Percentiles rank a stretch among this genome's conserved stretches.
These are phyloP conservation scores for Catocala fraxini DNA, from an alignment of 2,888 invertebrate genomes.

Conservation along the genomic window DNA sequence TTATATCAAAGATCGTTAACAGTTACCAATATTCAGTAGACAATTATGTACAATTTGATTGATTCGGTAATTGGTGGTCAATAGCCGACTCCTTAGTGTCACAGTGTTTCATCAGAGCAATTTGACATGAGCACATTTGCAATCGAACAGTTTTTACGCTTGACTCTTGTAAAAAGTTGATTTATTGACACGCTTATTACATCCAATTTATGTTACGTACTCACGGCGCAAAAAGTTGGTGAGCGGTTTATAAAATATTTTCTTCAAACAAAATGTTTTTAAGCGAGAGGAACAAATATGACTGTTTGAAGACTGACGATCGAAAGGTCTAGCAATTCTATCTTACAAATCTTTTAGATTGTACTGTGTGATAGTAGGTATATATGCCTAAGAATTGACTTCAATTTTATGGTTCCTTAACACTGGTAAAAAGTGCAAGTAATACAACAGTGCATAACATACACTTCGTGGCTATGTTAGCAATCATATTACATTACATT, in stretches of 20 bases:
- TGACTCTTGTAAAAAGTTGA: constrained; percentile 64
- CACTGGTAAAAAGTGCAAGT: too few relatives aligned
- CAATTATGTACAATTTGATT: constrained; percentile 8
- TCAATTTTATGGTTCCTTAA: too few relatives aligned
- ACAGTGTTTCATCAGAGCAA: constrained; percentile 40
- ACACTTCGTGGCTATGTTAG: too few relatives aligned
- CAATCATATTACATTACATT: too few relatives aligned
- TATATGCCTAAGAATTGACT: too few relatives aligned
- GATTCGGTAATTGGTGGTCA: constrained; percentile 14
- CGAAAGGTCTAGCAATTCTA: too few relatives aligned
- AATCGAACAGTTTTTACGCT: constrained; percentile 60
- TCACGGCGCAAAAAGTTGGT: constrained; percentile 38
- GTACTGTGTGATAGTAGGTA: too few relatives aligned
- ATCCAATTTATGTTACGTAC: constrained; percentile 55
- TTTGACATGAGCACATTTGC: constrained; percentile 68
- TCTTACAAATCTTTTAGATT: too few relatives aligned
- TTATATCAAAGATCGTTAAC: constrained; percentile 3
- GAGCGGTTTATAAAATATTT: too few relatives aligned
- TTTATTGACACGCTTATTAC: constrained; percentile 72
- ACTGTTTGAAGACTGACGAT: neutral
- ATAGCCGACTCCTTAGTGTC: constrained; percentile 39
- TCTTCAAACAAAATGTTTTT: constrained; percentile 9
- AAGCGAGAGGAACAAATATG: constrained; percentile 1
- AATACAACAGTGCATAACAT: too few relatives aligned
- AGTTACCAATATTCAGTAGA: constrained; percentile 1